Base-by-base conservation (phyloP, 37 sponge, comb jelly and placozoan genomes). In the Diacarnus erythraeanus region DNA sequence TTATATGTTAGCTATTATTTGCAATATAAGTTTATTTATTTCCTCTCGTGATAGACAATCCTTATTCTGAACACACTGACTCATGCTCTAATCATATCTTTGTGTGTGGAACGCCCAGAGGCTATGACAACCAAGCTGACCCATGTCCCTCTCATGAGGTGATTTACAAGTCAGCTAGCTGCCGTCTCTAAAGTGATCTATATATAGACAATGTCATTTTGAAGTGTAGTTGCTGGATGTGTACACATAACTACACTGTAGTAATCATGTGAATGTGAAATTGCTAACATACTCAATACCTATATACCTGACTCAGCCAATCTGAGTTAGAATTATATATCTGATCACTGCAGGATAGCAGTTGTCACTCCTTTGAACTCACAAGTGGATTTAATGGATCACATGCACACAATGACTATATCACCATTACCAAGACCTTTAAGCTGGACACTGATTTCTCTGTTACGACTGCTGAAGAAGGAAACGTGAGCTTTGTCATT, bases 81-180 rank as follows among this genome's bases (percentile, higher is more conserved):
- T 60, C 61, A 25, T 75, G 59, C 34, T 75, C 58, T 36, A 29
- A 75, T 10, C 57, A n/a, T 75, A 18, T 75, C 1, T 75, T 75
- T 30, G 23, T 75, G 20, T 76, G 77, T 76, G 61, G 61, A 43
- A 42, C 15, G 26, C 30, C 31, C 8, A 63, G 64, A n/a, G n/a
- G n/a, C n/a, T n/a, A n/a, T 15, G 12, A 47, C 51, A 47, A 15
- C 51, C 51, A 47, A 12, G 12, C 51, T 47, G 51, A n/a, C n/a
- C n/a, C n/a, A n/a, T n/a, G n/a, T n/a, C n/a, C n/a, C n/a, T n/a
- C n/a, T n/a, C n/a, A n/a, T n/a, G n/a, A n/a, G n/a, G n/a, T n/a
- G n/a, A n/a, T n/a, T n/a, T n/a, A n/a, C n/a, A n/a, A n/a, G n/a
- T n/a, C n/a, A n/a, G n/a, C n/a, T n/a, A n/a, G n/a, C n/a, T n/a